These are phyloP conservation scores for Elgaria multicarinata DNA, from an alignment of 2,113 vertebrate genomes.

Conservation along the genomic window DNA sequence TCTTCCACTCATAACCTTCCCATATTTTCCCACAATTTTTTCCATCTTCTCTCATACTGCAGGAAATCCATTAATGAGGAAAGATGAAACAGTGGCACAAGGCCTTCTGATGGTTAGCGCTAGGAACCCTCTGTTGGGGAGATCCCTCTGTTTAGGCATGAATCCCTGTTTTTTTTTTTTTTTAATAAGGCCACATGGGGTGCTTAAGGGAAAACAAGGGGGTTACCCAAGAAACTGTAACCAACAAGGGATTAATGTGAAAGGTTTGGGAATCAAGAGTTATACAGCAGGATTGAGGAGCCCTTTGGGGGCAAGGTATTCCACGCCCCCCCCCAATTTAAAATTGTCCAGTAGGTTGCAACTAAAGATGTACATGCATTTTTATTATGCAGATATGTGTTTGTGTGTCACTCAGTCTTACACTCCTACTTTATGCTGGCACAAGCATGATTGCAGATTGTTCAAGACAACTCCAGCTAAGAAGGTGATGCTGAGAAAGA, in stretches of 20 bases:
- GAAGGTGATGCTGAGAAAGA: background rate
- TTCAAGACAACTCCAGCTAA: background rate
- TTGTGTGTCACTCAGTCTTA: no score
- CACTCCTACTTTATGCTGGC: no score
- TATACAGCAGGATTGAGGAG: background rate
- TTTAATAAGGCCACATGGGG: background rate
- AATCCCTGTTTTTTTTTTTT: background rate
- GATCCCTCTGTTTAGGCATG: background rate
- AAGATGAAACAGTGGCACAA: no score
- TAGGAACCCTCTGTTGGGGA: no score
- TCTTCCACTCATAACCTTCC: no score
- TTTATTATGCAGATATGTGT: background rate
- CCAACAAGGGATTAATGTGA: background rate
- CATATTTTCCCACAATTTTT: no score
- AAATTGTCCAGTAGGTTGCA: background rate
- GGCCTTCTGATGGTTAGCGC: no score
- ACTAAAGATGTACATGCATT: background rate
- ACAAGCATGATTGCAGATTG: no score
- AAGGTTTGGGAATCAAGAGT: background rate
- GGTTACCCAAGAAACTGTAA: background rate
- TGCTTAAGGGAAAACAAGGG: background rate
- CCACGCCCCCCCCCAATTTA: background rate
- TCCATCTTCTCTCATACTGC: no score
- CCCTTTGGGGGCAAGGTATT: background rate
- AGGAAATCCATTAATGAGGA: no score